Base-by-base conservation (phyloP, 2,888 invertebrate genomes). In the Melanchra persicariae region DNA sequence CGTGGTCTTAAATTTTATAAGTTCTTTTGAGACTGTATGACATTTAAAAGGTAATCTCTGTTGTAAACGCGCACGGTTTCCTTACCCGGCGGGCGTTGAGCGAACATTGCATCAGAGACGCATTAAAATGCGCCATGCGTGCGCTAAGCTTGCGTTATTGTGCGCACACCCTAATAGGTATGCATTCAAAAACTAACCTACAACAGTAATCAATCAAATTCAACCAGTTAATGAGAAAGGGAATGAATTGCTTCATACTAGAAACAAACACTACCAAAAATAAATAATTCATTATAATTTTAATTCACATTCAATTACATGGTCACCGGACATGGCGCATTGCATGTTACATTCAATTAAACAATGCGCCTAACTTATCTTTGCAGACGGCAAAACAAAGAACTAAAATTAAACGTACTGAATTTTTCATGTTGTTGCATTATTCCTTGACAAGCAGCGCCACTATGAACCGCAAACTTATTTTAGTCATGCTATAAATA, bases 281-380 rank as follows among this genome's bases (percentile, higher is more conserved):
- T 9, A 47, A 55, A 51, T 65, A 65, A 64, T 77, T 62, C 62
- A 69, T 69, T 59, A 65, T 64, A 47, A 66, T 61, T 52, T 64
- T 51, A 68, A 77, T 79, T 62, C 65, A 54, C 70, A 72, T 80
- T 77, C 74, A 70, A 80, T 82, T 72, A 72, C 74, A 77, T 62
- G 77, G 77, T 62, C 80, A 67, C 65, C 81, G 59, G 76, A 59
- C 26, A 45, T 68, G 43, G 17, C 26, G 40, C 30, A 37, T 58
- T 74, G 75, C 74, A 70, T 17, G 69, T 26, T 49, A 61, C 43
- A 51, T 69, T 49, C 22, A 68, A 63, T 72, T 52, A 58, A 61
- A 72, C 3, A 55, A 24, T 19, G n/a, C 43, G 54, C 15, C 43
- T 62, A 73, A 45, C 24, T n/a, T 67, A 34, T 37, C 40, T 26